Conservation (phyloP, 1,140 invertebrate genomes). For the Ceratosolen solmsi region DNA sequence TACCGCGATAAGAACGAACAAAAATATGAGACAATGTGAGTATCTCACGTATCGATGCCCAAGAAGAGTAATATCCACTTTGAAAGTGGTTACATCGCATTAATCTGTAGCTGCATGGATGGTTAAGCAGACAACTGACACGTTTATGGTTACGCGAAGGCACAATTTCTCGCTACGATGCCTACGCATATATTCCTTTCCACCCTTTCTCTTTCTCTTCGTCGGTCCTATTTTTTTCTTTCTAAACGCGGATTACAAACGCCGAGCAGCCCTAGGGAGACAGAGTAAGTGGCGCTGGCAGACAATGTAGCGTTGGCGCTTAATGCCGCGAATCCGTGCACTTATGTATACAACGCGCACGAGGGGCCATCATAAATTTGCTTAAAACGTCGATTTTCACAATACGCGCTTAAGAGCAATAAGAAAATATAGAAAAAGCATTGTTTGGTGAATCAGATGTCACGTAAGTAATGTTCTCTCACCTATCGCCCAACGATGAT, state of each 20-base stretch:
- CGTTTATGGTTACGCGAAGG: constrained; percentile 50
- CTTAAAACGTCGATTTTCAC: constrained; percentile 22
- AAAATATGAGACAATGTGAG: too few relatives aligned
- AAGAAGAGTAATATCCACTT: background rate
- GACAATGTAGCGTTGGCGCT: background rate
- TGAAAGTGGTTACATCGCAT: constrained; percentile 2
- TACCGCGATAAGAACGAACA: too few relatives aligned
- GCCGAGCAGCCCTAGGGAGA: background rate
- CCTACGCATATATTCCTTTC: background rate
- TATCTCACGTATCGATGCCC: background rate
- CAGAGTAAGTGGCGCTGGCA: background rate
- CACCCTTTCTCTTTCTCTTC: background rate
- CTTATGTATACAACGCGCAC: background rate
- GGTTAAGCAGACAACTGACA: constrained; percentile 53
- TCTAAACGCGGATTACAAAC: background rate
- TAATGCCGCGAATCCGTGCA: background rate
- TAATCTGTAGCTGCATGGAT: constrained; percentile 52
- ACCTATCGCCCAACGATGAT: too few relatives aligned
- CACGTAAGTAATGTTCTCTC: background rate
- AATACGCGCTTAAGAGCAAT: background rate
- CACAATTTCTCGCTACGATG: constrained; percentile 33
- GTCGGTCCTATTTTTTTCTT: background rate
- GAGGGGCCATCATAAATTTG: background rate
- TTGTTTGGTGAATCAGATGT: background rate
- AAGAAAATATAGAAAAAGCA: background rate